These are phyloP conservation scores for Pogona vitticeps DNA, from an alignment of 2,113 vertebrate genomes.

Conservation along the genomic window DNA sequence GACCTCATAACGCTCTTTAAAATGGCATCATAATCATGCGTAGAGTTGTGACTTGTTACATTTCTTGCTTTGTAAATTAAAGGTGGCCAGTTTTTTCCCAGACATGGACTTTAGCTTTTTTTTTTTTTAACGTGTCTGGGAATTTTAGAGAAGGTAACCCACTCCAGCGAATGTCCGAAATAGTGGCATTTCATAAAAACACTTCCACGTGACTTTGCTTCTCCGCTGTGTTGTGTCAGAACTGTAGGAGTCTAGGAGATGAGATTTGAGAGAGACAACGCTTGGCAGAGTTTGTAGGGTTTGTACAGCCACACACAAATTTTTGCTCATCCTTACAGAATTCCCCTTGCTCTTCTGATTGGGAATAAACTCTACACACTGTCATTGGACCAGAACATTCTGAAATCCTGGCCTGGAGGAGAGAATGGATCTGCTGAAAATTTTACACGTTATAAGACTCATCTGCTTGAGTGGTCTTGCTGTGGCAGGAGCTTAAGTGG, in stretches of 20 bases:
- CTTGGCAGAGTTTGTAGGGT: too few relatives aligned
- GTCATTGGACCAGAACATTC: not conserved
- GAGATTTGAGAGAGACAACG: not conserved
- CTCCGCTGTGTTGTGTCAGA: not conserved
- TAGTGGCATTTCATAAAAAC: too few relatives aligned
- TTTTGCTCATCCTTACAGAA: not conserved
- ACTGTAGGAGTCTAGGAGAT: not conserved
- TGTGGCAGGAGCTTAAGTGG: not conserved
- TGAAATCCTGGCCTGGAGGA: not conserved
- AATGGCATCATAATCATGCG: conserved; percentile 47
- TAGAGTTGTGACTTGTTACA: conserved; percentile 45
- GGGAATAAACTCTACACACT: not conserved
- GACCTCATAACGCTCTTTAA: conserved; percentile 54
- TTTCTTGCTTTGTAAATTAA: not conserved
- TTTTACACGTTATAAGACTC: too few relatives aligned
- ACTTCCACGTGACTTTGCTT: not conserved
- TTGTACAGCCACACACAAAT: too few relatives aligned
- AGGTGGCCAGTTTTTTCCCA: not conserved
- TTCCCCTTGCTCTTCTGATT: not conserved
- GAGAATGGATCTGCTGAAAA: not conserved
- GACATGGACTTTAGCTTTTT: too few relatives aligned
- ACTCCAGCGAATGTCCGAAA: too few relatives aligned
- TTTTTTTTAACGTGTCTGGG: too few relatives aligned
- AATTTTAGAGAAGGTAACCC: too few relatives aligned
- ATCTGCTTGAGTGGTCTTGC: too few relatives aligned